phyloP scores from a whole-genome alignment of 2,888 invertebrate species.

The Gymnocheta viridis region DNA sequence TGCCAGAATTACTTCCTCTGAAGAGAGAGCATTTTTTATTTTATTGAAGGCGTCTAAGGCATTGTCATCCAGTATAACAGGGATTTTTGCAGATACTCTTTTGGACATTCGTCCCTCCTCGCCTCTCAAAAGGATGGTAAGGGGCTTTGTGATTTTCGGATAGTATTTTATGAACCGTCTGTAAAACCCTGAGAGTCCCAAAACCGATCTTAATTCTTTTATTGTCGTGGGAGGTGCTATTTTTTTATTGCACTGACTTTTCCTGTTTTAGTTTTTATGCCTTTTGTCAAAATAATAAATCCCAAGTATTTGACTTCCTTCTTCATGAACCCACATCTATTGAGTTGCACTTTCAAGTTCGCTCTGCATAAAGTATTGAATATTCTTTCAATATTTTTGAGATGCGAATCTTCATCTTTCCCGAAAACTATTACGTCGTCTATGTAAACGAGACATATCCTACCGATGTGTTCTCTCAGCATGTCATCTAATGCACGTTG shows the following conservation, averaged over 20 bases:
- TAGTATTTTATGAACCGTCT: not conserved
- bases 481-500: constrained; percentile 32
- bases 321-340: not conserved
- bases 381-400: not conserved
- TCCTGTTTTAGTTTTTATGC: not conserved
- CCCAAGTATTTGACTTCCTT: not conserved
- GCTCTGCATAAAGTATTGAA: not conserved
- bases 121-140: constrained; percentile 7
- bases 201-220: not conserved
- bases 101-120: constrained; percentile 11
- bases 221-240: not conserved
- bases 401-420: not conserved
- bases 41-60: constrained; percentile 12
- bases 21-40: constrained; percentile 4
- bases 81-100: not conserved
- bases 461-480: not conserved
- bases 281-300: not conserved
- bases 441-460: not conserved
- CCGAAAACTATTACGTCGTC: constrained; percentile 1
- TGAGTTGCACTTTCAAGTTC: too few species aligned
- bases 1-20: constrained; percentile 14
- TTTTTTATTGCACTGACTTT: not conserved
- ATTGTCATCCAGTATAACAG: not conserved
- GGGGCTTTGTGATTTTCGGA: constrained; percentile 7
- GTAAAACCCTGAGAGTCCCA: constrained; percentile 11